A percentile compares a stretch with the other conserved stretches of the same genome.
phyloP scores from a whole-genome alignment of 2,888 invertebrate species.

The Chouioia cunea region DNA sequence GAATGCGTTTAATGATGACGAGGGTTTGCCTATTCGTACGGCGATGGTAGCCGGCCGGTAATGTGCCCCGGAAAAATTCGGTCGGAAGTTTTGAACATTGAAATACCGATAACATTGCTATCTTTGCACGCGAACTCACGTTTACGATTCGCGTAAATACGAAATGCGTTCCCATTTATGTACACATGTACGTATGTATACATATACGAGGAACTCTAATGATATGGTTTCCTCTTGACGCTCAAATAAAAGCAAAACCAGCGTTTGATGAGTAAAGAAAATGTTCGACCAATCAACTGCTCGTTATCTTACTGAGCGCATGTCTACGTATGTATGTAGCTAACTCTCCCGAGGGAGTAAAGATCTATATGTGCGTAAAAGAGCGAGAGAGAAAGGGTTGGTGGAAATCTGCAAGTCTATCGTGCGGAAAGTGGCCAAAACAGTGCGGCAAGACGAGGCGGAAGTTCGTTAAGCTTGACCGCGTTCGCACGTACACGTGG shows the following conservation, averaged over 20 bases:
- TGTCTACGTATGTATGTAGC: too few species aligned
- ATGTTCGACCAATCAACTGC: too few species aligned
- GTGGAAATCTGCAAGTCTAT: conserved; percentile 44
- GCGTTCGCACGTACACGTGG: background rate
- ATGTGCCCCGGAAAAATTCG: conserved; percentile 42
- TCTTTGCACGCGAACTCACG: conserved; percentile 23
- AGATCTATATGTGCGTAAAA: background rate
- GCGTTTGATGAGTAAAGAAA: too few species aligned
- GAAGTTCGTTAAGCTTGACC: conserved; percentile 40
- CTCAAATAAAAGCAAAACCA: too few species aligned
- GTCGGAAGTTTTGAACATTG: conserved; percentile 35
- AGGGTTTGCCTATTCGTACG: too few species aligned
- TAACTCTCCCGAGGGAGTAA: too few species aligned
- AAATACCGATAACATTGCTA: conserved; percentile 41
- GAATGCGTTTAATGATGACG: conserved; percentile 32
- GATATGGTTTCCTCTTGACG: too few species aligned
- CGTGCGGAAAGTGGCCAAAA: conserved; percentile 23
- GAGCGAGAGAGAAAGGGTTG: conserved; percentile 1
- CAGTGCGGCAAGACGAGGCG: conserved; percentile 3
- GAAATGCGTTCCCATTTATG: too few species aligned
- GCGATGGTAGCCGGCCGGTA: conserved; percentile 2
- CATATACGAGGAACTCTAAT: background rate
- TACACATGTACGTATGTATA: background rate
- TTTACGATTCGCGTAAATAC: conserved; percentile 11
- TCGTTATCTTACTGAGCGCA: too few species aligned